Evolutionary conservation across 1,140 invertebrate genomes (phyloP).

Genomic region (Leptoteleia sp.): DNA sequence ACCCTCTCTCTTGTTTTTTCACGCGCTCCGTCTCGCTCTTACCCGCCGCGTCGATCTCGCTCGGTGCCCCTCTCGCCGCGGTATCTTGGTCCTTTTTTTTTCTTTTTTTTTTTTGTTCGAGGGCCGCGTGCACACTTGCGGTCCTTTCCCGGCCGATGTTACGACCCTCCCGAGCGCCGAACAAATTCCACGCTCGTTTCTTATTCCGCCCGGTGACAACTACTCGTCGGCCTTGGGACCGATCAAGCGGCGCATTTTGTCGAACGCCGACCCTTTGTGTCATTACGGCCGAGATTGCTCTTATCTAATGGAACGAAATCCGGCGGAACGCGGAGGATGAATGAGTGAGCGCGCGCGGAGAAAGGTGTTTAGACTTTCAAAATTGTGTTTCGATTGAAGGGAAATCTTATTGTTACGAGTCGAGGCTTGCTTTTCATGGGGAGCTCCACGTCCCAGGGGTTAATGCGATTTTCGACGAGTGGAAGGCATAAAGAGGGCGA

Average conservation of each 20-base stretch:
- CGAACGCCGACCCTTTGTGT: constrained; percentile 63
- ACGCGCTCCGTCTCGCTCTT: constrained; percentile 25
- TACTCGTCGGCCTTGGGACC: constrained; percentile 67
- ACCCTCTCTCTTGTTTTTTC: constrained; percentile 74
- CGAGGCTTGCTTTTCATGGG: constrained; percentile 38
- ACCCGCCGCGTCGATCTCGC: too few species aligned
- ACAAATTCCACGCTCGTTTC: constrained; percentile 63
- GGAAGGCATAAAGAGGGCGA: not conserved
- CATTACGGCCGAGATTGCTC: constrained; percentile 61
- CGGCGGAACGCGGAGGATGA: constrained; percentile 25
- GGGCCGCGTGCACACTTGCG: constrained; percentile 19
- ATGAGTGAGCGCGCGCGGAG: constrained; percentile 29
- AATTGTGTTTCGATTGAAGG: constrained; percentile 52
- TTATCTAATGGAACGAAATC: constrained; percentile 58
- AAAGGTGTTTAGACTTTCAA: constrained; percentile 62
- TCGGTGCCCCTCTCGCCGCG: too few species aligned
- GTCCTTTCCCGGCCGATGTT: constrained; percentile 51
- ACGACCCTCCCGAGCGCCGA: constrained; percentile 63
- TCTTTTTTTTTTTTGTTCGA: too few species aligned
- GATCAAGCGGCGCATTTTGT: constrained; percentile 70
- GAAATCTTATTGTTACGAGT: constrained; percentile 63
- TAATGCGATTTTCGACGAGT: constrained; percentile 38
- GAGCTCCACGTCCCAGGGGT: constrained; percentile 31
- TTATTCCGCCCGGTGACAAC: constrained; percentile 67
- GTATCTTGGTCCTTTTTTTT: too few species aligned